Evolutionary conservation across 1,140 invertebrate species (phyloP), one percentile per base, ranked within the genome.

Genomic region (Popillia japonica): DNA sequence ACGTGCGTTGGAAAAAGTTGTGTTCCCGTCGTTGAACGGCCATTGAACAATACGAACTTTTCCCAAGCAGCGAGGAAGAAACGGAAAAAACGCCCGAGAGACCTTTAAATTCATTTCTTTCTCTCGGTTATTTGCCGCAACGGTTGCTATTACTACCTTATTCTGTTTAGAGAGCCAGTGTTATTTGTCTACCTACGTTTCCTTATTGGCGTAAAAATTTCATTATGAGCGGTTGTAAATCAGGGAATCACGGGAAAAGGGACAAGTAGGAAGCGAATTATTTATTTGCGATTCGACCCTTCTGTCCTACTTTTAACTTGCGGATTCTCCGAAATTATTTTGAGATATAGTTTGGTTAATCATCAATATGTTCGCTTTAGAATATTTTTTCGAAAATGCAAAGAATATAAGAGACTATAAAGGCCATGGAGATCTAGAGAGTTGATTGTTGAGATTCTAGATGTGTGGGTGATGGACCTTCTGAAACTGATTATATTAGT

Each of bases 31-130:
- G 48, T 55, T 34, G 27, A 34, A 55, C 48, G 48, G 14, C 48
- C 48, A 55, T 55, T 55, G 48, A 55, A 55, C 48, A 55, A 55
- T 55, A 17, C 14, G 48, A 55, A 55, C 48, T 55, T 55, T 55
- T 55, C 48, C 48, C 14, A 34, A 34, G 27, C 27, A 7, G 61
- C 23, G 22, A 23, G 22, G 3, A 68, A 68, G 22, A 68, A 68
- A 27, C 61, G 61, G n/a, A 68, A 68, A 68, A 34, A 68, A 68
- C 61, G 27, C 61, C 61, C 61, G 61, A 20, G 61, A 68, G 61
- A 68, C 61, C 61, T 68, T 68, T 68, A 68, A 68, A 68, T 68
- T 68, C 61, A 68, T 68, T 68, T 68, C 20, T 22, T 68, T 68
- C 22, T 17, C 22, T 14, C 61, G 2, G 17, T 68, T 27, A 68